These are phyloP conservation scores for Columba guinea DNA, from an alignment of 2,797 vertebrate species.

Conservation along the genomic window DNA sequence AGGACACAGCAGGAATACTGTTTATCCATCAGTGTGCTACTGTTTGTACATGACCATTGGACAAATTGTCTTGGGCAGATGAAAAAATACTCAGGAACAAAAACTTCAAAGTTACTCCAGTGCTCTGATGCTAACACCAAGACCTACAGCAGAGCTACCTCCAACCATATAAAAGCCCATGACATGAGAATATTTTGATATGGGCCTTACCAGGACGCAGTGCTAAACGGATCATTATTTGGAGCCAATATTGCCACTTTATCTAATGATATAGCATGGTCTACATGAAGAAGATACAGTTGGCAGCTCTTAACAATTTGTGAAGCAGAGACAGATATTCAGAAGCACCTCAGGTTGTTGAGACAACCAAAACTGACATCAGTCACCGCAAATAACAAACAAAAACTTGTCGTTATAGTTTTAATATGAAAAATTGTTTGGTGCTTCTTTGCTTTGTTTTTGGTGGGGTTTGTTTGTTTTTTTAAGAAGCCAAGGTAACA, in stretches of 20 bases:
- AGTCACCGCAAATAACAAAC: neutral
- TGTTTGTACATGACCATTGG: neutral
- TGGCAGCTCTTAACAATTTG: neutral
- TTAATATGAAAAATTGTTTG: neutral
- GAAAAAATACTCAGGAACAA: neutral
- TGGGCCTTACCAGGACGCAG: neutral
- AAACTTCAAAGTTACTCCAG: neutral
- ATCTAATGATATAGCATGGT: neutral
- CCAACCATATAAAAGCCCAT: neutral
- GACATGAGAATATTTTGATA: neutral
- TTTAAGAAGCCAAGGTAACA: neutral
- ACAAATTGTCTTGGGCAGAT: neutral
- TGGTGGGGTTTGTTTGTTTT: neutral
- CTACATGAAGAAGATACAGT: neutral
- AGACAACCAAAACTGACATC: neutral
- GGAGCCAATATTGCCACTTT: neutral
- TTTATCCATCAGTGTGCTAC: neutral
- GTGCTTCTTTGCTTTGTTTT: no score
- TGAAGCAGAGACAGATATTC: neutral
- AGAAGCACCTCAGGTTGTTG: neutral
- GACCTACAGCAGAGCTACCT: neutral
- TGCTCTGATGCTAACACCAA: neutral
- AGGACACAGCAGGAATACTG: constrained; percentile 16
- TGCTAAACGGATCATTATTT: neutral
- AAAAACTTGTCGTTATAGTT: neutral